These are phyloP conservation scores for Diarsia rubi DNA, from an alignment of 2,888 invertebrate genomes.

Conservation along the genomic window DNA sequence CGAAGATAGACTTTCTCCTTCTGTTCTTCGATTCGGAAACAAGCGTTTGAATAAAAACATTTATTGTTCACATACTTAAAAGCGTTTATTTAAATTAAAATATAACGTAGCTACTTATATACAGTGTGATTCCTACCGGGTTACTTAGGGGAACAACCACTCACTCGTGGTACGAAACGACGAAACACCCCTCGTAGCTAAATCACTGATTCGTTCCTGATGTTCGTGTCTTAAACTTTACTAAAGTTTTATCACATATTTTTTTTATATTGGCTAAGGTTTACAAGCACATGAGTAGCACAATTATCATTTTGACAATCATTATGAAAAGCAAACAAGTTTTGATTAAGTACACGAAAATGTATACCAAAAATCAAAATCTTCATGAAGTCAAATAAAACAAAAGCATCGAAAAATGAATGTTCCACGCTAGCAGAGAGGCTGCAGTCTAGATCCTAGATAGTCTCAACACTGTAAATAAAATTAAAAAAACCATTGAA, in stretches of 20 bases:
- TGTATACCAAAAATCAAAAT: background rate
- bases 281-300: no score
- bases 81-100: background rate
- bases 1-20: no score
- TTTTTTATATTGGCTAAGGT: no score
- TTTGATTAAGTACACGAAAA: background rate
- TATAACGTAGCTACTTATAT: background rate
- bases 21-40: background rate
- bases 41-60: background rate
- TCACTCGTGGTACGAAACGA: no score
- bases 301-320: background rate
- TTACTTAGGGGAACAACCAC: no score
- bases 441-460: background rate
- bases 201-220: no score
- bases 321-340: background rate
- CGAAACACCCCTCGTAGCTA: no score
- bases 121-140: no score
- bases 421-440: background rate
- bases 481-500: no score
- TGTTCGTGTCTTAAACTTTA: no score
- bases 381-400: background rate
- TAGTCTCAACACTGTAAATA: background rate
- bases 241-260: no score
- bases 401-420: background rate
- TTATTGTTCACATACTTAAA: background rate